Base-by-base conservation (phyloP, 2,888 invertebrate genomes). In the Papilio demoleus region DNA sequence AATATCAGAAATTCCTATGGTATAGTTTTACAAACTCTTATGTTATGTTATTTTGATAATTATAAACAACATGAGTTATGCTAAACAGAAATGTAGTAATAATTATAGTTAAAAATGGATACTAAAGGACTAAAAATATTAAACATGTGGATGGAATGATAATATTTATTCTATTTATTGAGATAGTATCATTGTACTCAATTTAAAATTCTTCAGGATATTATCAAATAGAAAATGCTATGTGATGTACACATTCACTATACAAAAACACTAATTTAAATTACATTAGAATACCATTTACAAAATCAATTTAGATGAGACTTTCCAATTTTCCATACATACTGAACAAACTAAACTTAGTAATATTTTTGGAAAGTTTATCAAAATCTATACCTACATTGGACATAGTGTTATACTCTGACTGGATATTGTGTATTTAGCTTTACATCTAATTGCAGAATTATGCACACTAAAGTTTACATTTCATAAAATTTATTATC, bases 241-340 rank as follows among this genome's bases (percentile, higher is more conserved):
- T 53, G 31, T n/a, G 27, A n/a, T 53, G n/a, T 17, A 53, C 8
- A 27, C 53, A 31, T 53, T 53, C 53, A n/a, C 53, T 53, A 8
- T 24, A 11, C n/a, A 31, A 53, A 53, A 53, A 53, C 45, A 3
- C n/a, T 31, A 27, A 53, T 53, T 53, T 53, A 53, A 31, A 5
- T 56, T 31, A 27, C n/a, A 27, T 56, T 56, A 56, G 31, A 31
- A 31, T 9, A 56, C 3, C 9, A 27, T 14, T 31, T 31, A n/a
- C 6, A 4, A 53, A 31, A 53, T 53, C 31, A 31, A 56, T 31
- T 17, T 11, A 17, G 9, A 31, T 56, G 17, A 31, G 11, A 31
- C 53, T 56, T 56, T 56, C 53, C 53, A 56, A 56, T 56, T 56
- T 56, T 56, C n/a, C 17, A 47, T 45, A 45, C 17, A 45, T 31